Conservation (phyloP, 2,888 invertebrate species). For the Marronus borbonicus region DNA sequence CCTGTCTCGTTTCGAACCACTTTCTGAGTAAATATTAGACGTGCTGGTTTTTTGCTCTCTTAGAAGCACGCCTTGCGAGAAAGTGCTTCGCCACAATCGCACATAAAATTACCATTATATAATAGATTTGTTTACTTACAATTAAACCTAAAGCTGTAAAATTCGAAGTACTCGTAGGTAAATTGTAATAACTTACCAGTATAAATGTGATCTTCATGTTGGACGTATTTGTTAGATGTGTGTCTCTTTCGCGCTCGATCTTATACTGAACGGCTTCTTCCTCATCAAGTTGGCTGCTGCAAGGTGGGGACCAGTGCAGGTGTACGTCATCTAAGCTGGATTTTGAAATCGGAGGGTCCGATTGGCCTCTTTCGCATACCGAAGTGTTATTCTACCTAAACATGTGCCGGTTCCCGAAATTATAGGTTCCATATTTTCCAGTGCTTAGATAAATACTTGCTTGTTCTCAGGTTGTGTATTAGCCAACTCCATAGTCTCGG, state of each 20-base stretch:
- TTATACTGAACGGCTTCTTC: constrained; percentile 59
- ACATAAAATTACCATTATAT: constrained; percentile 17
- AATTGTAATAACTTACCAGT: constrained; percentile 28
- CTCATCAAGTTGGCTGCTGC: constrained; percentile 51
- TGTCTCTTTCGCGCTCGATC: constrained; percentile 48
- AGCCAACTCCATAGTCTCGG: neutral
- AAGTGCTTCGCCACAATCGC: constrained; percentile 25
- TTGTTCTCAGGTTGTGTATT: no score
- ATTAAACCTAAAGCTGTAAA: neutral
- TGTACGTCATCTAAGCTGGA: constrained; percentile 56
- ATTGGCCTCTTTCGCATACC: constrained; percentile 48
- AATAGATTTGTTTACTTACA: neutral
- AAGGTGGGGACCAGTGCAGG: constrained; percentile 57
- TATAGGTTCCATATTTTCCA: constrained; percentile 17
- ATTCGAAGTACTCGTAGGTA: neutral
- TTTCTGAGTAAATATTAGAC: constrained; percentile 2
- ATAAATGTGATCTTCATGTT: constrained; percentile 38
- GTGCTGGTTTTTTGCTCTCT: constrained; percentile 12
- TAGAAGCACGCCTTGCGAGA: constrained; percentile 24
- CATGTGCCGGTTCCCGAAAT: constrained; percentile 20
- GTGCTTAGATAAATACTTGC: constrained; percentile 7
- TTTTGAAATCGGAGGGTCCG: constrained; percentile 48
- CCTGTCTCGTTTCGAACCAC: neutral
- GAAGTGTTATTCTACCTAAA: constrained; percentile 45
- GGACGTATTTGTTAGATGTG: constrained; percentile 33